These are phyloP conservation scores for Rynchops niger DNA, from an alignment of 2,113 vertebrate genomes.

Conservation along the genomic window DNA sequence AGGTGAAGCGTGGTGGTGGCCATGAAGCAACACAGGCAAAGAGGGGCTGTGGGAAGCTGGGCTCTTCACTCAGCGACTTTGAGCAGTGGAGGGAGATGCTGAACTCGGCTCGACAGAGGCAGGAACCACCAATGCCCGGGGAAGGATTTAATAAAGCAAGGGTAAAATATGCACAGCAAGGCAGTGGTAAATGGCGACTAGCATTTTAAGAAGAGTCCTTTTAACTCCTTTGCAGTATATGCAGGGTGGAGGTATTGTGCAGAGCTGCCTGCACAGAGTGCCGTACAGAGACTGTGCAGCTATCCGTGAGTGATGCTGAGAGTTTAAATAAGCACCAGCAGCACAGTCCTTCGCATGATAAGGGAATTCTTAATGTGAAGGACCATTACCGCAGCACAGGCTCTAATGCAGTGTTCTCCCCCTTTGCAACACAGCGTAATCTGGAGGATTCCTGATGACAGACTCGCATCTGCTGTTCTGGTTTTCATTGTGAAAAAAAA, in stretches of 20 bases:
- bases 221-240: background rate
- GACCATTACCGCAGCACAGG: background rate
- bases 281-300: background rate
- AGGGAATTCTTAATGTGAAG: background rate
- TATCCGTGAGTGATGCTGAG: background rate
- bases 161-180: background rate
- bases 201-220: background rate
- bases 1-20: background rate
- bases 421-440: background rate
- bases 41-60: background rate
- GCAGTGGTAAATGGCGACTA: background rate
- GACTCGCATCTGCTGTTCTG: background rate
- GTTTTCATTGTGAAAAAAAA: background rate
- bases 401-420: background rate
- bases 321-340: background rate
- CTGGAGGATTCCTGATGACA: background rate
- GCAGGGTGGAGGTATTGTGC: background rate
- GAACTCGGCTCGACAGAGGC: rapidly evolving
- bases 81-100: background rate
- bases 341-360: background rate
- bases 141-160: background rate
- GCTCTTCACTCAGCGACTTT: background rate
- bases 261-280: background rate
- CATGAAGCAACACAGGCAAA: background rate
- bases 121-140: rapidly evolving